Base-by-base conservation (phyloP, 2,888 invertebrate genomes). In the Drosophila anomelani region DNA sequence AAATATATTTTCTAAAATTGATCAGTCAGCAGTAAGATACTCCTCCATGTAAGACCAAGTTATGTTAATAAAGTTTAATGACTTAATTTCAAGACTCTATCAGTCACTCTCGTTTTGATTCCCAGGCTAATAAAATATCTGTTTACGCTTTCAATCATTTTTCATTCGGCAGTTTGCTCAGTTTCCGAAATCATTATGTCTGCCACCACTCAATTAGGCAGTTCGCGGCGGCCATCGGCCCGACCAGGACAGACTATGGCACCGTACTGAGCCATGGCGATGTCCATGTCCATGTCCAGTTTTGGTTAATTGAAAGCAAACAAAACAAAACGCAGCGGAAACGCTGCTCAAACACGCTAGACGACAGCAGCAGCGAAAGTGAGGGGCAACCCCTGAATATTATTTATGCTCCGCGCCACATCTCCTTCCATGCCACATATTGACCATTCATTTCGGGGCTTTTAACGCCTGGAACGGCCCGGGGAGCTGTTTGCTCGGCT, bases 391-490 rank as follows among this genome's bases (percentile, higher is more conserved):
- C 89, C 87, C 89, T 77, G 86, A 84, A 84, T 79, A 84, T 84
- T 88, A 84, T 86, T 88, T 85, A 85, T 88, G 87, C 78, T 75
- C 69, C 77, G 41, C 76, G 46, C 46, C 10, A 10, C 26, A 15
- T 23, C 34, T 15, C 51, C 15, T 13, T 10, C 20, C 23, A 10
- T 15, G 23, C 56, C 64, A 81, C 76, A 78, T 85, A 88, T 84
- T 84, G 89, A 88, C 89, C 84, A 81, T 88, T 84, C 87, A 88
- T 84, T 84, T 84, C 88, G 68, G 70, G 87, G 87, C 85, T 85
- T 84, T 84, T 88, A 85, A 78, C 83, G 83, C 86, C 74, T 38
- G 23, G 12, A 13, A 44, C 8, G 23, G 29, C n/a, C 17, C 47
- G 7, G 23, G 17, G 8, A 10, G 17, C 32, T 47, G 57, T 54